Evolutionary conservation across 2,888 invertebrate genomes (phyloP), one percentile per base, ranked within the genome.

Genomic region (Cephus rjabovi): DNA sequence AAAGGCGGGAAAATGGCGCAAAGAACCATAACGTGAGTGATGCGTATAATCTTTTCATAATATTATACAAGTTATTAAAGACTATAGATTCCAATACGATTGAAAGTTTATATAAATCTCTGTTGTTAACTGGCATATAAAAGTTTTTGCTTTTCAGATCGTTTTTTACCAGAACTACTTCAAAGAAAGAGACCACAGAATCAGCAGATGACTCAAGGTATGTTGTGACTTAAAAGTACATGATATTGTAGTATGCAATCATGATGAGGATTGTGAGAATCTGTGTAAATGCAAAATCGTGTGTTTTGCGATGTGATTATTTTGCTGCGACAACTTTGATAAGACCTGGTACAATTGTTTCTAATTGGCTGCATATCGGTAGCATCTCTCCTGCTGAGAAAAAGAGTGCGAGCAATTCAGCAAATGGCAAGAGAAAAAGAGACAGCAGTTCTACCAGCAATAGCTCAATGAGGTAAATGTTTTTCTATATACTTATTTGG

Each of bases 111-210:
- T 6, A 23, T 56, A 23, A 23, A 23, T 9, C 23, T 23, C 9
- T 23, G 3, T 23, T 15, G 23, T 23, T 15, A 37, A 56, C 12
- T 34, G 71, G 31, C 34, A 71, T 33, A 69, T 74, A 79, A 75
- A 79, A 79, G 79, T 34, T 79, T 37, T 79, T 77, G 73, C 78
- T 40, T 84, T 82, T 40, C 81, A 93, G 93, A 76, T 92, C 92
- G 56, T 93, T 92, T 83, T 93, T 93, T 83, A 87, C 87, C 73
- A 90, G 87, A 86, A 81, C 88, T 33, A 83, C 88, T 23, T 79
- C 85, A 31, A 85, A 85, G 69, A 84, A 83, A 75, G 84, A 83
- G 15, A 74, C 74, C n/a, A 83, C 80, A 56, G 80, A 81, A 70
- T 77, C 81, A 70, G 75, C 80, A 34, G 77, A 80, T 68, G 80